Base-by-base conservation (phyloP, 2,113 vertebrate species). In the Phrynocephalus versicolor region DNA sequence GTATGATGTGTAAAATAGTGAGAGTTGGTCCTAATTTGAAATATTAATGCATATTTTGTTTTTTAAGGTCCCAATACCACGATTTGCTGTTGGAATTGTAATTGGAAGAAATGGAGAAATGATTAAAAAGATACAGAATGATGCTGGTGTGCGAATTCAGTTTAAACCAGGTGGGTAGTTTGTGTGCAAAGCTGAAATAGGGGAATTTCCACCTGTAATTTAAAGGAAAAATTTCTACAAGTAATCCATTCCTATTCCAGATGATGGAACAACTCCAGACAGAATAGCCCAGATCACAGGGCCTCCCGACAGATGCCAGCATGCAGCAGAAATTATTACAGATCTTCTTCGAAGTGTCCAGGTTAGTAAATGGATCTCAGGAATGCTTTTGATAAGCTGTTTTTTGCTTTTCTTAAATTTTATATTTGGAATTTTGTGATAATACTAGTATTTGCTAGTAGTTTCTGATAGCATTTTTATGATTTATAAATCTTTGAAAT, bases 71-170 rank as follows among this genome's bases (percentile, higher is more conserved):
- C 99, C 99, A 2, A 99, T 99, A 90, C 98, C 98, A 35, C 96
- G 98, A 67, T 99, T 99, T 96, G 99, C 99, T 89, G 99, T 99
- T 64, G 99, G 99, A 86, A 99, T 99, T 90, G 98, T 99, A 75
- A 99, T 99, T 74, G 98, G 98, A 85, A 97, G 98, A 96, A 99
- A 97, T 65, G 99, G 99, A 88, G 99, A 99, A 90, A 99, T 99
- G 99, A 99, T 99, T 21, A 99, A 99, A 96, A 99, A 99, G 94
- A 99, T 99, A 88, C 99, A 99, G 92, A 99, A 98, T 45, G 99
- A 99, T 95, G 98, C 99, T 45, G 98, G 98, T 1, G 99, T 99
- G 90, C 95, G 98, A 91, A 99, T 99, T 93, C 99, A 99, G 78
- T 99, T 99, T 94, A 99, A 99, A 90, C 99, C 98, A 96, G 99